Percentiles rank a stretch among this genome's conserved stretches.
Conservation (phyloP, 2,797 vertebrate species). For the Sciurus vulgaris region DNA sequence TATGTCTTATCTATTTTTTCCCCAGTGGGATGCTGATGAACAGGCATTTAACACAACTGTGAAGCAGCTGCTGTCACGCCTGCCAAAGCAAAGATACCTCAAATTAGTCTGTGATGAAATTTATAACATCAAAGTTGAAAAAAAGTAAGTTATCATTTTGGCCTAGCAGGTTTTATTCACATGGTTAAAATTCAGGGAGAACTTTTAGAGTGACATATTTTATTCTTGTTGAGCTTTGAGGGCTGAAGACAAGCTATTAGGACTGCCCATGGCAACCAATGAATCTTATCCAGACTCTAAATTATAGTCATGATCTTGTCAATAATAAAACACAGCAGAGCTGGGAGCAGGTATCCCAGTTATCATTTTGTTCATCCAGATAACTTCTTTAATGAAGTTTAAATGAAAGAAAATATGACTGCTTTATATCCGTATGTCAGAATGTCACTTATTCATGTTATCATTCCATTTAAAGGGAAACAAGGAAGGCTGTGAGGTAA, state of each 20-base stretch:
- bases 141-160: conserved; percentile 88
- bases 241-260: neutral
- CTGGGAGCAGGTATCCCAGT: neutral
- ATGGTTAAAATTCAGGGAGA: conserved; percentile 4
- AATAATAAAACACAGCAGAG: neutral
- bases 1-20: conserved; percentile 60
- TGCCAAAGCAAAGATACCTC: conserved; percentile 97
- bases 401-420: conserved; percentile 28
- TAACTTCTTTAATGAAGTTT: conserved; percentile 12
- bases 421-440: neutral
- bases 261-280: neutral
- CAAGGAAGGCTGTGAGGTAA: neutral
- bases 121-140: conserved; percentile 94
- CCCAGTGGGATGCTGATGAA: conserved; percentile 94
- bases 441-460: neutral
- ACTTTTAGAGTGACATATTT: neutral
- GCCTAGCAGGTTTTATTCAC: conserved; percentile 15
- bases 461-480: neutral
- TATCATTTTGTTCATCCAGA: neutral
- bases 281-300: neutral
- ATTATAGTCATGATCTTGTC: neutral
- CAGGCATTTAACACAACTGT: conserved; percentile 94
- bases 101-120: conserved; percentile 97
- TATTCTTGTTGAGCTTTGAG: neutral
- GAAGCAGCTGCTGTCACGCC: conserved; percentile 94